Percentiles rank a stretch among this genome's conserved stretches.
Conservation (phyloP, 1,140 invertebrate species). For the Aethina tumida region DNA sequence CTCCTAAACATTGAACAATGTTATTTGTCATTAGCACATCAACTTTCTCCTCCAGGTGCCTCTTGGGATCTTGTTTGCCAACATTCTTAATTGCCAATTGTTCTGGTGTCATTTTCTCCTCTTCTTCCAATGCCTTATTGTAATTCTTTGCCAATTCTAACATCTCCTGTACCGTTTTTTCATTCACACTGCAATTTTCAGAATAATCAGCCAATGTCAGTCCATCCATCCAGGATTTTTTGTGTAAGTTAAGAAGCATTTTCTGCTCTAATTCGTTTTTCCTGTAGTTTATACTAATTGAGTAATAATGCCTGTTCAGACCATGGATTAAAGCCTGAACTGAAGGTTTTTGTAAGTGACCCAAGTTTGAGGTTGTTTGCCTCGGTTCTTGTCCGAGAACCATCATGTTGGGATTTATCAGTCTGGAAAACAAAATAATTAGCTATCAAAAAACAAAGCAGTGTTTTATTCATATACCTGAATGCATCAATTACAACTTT, state of each 20-base stretch:
- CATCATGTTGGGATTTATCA: constrained; percentile 99
- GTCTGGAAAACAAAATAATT: constrained; percentile 42
- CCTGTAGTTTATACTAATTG: constrained; percentile 98
- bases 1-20: constrained; percentile 96
- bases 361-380: constrained; percentile 98
- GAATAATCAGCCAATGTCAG: constrained; percentile 90
- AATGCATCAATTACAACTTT: constrained; percentile 95
- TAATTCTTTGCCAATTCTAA: constrained; percentile 96
- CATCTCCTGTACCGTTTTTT: constrained; percentile 93
- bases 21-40: constrained; percentile 96
- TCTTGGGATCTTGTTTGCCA: constrained; percentile 99
- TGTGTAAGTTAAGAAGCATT: constrained; percentile 98
- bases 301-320: constrained; percentile 98
- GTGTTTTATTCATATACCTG: constrained; percentile 21
- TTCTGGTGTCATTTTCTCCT: constrained; percentile 99
- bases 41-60: constrained; percentile 98
- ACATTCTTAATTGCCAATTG: constrained; percentile 99
- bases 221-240: constrained; percentile 99
- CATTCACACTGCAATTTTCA: constrained; percentile 84
- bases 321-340: constrained; percentile 99
- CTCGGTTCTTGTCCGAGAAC: constrained; percentile 96
- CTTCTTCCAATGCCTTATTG: constrained; percentile 97
- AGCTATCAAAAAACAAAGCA: constrained; percentile 7
- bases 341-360: constrained; percentile 98
- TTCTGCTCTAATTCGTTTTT: constrained; percentile 99